Evolutionary conservation across 2,888 invertebrate genomes (phyloP).

Genomic region (Caenorhabditis sp.): DNA sequence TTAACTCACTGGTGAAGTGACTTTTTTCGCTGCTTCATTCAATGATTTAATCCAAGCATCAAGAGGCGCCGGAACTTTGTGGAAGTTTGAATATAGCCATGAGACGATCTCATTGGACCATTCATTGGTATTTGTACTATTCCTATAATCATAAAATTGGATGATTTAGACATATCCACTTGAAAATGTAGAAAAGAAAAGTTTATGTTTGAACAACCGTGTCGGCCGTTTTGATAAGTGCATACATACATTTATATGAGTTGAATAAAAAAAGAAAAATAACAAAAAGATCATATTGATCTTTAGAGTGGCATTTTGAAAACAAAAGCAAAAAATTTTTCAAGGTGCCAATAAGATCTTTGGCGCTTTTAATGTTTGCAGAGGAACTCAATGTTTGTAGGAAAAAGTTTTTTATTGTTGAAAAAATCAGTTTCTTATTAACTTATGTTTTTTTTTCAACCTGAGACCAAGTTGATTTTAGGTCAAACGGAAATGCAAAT

Average conservation of each 20-base stretch:
- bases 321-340: too few relatives aligned
- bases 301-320: too few relatives aligned
- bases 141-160: neutral
- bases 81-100: conserved; percentile 61
- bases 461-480: too few relatives aligned
- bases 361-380: too few relatives aligned
- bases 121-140: conserved; percentile 39
- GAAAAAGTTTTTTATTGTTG: too few relatives aligned
- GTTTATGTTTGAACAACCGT: neutral
- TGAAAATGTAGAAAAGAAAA: neutral
- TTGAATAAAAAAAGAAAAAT: neutral
- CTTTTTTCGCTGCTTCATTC: conserved; percentile 72
- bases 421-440: too few relatives aligned
- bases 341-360: too few relatives aligned
- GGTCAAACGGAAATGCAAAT: too few relatives aligned
- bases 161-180: neutral
- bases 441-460: too few relatives aligned
- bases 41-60: conserved; percentile 73
- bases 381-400: too few relatives aligned
- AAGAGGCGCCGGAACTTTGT: conserved; percentile 63
- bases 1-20: conserved; percentile 66
- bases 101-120: conserved; percentile 64
- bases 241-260: neutral
- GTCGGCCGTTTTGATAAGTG: neutral
- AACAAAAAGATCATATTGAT: too few relatives aligned